These are phyloP conservation scores for Chionomys nivalis DNA, from an alignment of 2,113 vertebrate genomes.

Conservation along the genomic window DNA sequence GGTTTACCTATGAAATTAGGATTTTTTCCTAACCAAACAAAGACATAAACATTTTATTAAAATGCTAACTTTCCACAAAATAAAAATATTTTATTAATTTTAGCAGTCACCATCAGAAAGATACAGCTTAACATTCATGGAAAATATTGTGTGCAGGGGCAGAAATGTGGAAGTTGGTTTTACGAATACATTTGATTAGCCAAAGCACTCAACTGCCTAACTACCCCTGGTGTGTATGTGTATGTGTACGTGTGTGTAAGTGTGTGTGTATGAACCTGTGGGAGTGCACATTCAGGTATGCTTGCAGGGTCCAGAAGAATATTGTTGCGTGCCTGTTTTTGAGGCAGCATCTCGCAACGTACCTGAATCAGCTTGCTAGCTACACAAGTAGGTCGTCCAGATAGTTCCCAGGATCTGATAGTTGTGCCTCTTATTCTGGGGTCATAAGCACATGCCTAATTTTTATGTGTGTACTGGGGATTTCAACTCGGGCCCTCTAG, in stretches of 20 bases:
- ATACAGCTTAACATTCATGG: not conserved
- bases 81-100: constrained; percentile 52
- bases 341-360: not conserved
- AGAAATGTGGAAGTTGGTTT: not conserved
- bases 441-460: not conserved
- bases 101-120: not conserved
- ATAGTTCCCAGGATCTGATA: not conserved
- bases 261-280: not conserved
- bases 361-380: not conserved
- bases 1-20: not conserved
- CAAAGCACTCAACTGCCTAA: not conserved
- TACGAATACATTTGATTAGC: not conserved
- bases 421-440: not conserved
- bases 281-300: not conserved
- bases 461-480: not conserved
- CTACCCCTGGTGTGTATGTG: not conserved
- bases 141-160: not conserved
- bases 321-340: not conserved
- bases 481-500: not conserved
- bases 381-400: not conserved
- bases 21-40: not conserved
- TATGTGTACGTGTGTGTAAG: not conserved
- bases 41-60: not conserved
- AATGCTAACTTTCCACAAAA: not conserved
- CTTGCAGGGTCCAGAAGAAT: not conserved